Evolutionary conservation across 2,797 vertebrate genomes (phyloP).

Genomic region (Helicolenus hilgendorfi): DNA sequence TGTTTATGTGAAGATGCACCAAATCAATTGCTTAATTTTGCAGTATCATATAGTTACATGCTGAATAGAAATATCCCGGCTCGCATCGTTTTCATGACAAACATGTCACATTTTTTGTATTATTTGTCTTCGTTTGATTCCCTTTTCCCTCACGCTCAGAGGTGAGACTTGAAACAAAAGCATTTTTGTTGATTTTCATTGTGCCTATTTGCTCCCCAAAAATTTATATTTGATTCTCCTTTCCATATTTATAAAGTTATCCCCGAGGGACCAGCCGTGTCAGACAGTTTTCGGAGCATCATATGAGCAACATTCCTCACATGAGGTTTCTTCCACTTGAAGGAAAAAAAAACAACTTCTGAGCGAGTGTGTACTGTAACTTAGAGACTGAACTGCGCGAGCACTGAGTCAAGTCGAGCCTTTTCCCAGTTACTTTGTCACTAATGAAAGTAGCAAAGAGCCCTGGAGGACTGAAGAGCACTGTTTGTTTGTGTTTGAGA

Average conservation of each 20-base stretch:
- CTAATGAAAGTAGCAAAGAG: constrained; percentile 90
- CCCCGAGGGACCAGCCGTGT: constrained; percentile 70
- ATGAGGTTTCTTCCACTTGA: constrained; percentile 72
- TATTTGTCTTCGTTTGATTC: constrained; percentile 56
- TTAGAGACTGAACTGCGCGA: constrained; percentile 76
- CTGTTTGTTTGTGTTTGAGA: constrained; percentile 89
- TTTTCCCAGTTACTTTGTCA: constrained; percentile 85
- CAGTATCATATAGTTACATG: background rate
- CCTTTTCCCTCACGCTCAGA: constrained; percentile 44
- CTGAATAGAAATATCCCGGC: constrained; percentile 9
- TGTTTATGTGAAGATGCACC: background rate
- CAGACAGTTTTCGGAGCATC: constrained; percentile 78
- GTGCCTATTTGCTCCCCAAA: constrained; percentile 77
- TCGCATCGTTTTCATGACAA: constrained; percentile 39
- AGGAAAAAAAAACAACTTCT: constrained; percentile 70
- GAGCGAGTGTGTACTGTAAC: constrained; percentile 78
- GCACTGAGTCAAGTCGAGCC: constrained; percentile 82
- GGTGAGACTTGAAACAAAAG: constrained; percentile 69
- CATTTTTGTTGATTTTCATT: constrained; percentile 74
- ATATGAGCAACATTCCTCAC: constrained; percentile 74
- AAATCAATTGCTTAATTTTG: constrained; percentile 15
- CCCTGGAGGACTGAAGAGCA: constrained; percentile 83
- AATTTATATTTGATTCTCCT: constrained; percentile 79
- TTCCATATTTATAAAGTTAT: constrained; percentile 80
- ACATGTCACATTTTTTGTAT: constrained; percentile 32